Evolutionary conservation across 2,797 vertebrate genomes (phyloP), one percentile per base, ranked within the genome.

Genomic region (Delichon dasypus): DNA sequence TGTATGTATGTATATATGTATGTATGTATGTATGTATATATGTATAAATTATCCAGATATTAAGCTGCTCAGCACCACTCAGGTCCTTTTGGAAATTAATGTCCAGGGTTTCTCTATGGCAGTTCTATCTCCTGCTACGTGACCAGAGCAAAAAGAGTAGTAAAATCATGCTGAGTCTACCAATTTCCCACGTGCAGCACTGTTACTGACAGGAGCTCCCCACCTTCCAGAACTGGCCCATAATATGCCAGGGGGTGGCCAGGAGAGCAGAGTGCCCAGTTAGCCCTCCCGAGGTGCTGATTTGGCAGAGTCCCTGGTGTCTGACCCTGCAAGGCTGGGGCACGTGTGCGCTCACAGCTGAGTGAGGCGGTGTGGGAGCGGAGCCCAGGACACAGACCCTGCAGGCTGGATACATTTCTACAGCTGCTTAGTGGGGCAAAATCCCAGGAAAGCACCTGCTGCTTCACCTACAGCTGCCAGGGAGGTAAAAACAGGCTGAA

Each of bases 391-490:
- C 74, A 65, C 30, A 26, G 5, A 17, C 54, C 48, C 36, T 1
- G 16, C 51, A 62, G 68, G 8, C 81, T 83, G 61, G 82, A 62
- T 68, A 50, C 55, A 34, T 72, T 90, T 64, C 90, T 62, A 88
- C 82, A 89, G 87, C 89, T 96, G 78, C 79, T 91, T 51, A 73
- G 78, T 48, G 3, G 67, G 60, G 62, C 44, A 78, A 66, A 92
- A 91, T 51, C 93, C 77, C 71, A 68, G 44, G 66, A 90, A 86
- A 95, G 22, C 93, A 93, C 71, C 78, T 92, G 89, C 91, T 92
- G 62, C 88, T 95, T 93, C 91, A 96, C 83, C 85, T 94, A 51
- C 93, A 92, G 79, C 79, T 94, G 85, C 80, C 80, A 86, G 55
- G 2, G 4, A 95, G 85, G 85, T 86, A 88, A 58, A 84, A 90